Conservation (phyloP, 2,113 vertebrate genomes). For the Ptyas mucosa region DNA sequence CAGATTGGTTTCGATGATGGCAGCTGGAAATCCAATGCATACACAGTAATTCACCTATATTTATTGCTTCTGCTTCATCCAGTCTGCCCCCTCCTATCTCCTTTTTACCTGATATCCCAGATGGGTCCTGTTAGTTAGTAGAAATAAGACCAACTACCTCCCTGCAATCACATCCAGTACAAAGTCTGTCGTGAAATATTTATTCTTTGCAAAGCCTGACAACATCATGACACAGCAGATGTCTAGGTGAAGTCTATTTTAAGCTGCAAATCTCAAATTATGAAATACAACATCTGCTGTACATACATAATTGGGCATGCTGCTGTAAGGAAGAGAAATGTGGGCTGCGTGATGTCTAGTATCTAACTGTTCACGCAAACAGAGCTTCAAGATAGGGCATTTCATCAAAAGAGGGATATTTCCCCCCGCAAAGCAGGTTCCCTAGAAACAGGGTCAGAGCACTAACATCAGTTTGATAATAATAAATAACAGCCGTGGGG, state of each 20-base stretch:
- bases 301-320: conserved; percentile 4
- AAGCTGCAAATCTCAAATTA: conserved; percentile 1
- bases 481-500: conserved; percentile 13
- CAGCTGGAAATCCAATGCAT: background rate
- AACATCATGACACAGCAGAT: background rate
- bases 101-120: background rate
- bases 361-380: background rate
- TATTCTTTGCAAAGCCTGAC: conserved; percentile 13
- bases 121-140: background rate
- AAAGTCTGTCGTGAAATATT: conserved; percentile 1
- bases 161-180: background rate
- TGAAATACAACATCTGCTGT: conserved; percentile 6
- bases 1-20: background rate
- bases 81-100: background rate
- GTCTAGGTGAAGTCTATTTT: background rate
- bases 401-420: accelerated
- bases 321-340: background rate
- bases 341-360: background rate
- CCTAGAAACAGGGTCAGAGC: conserved; percentile 4
- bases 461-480: conserved; percentile 14
- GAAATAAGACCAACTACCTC: background rate
- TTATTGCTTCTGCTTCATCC: background rate
- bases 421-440: background rate
- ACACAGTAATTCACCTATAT: background rate
- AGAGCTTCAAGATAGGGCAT: background rate